These are phyloP conservation scores for Oostethus manadensis DNA, from an alignment of 2,113 vertebrate species.

Conservation along the genomic window DNA sequence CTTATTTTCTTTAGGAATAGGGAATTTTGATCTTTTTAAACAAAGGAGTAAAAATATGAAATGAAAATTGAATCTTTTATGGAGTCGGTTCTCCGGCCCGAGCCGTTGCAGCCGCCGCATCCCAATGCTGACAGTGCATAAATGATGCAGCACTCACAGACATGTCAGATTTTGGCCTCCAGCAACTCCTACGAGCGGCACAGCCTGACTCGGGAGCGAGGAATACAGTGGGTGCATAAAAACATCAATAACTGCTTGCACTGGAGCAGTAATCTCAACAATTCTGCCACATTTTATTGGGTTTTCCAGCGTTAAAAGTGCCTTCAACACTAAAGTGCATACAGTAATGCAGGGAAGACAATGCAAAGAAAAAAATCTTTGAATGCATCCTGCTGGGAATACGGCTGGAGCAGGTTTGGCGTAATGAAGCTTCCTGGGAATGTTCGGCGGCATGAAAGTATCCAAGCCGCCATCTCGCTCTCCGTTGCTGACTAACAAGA, in stretches of 20 bases:
- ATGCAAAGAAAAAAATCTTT: conserved; percentile 13
- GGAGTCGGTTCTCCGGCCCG: conserved; percentile 46
- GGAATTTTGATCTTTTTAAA: no score
- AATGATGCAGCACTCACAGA: conserved; percentile 64
- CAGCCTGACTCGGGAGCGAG: conserved; percentile 5
- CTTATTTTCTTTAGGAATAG: no score
- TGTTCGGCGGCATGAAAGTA: conserved; percentile 28
- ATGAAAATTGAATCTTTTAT: conserved; percentile 8
- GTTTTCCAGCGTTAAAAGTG: background rate
- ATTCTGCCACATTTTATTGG: background rate
- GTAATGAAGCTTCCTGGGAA: conserved; percentile 60
- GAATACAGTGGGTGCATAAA: conserved; percentile 23
- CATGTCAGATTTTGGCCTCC: conserved; percentile 51
- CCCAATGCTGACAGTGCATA: conserved; percentile 61
- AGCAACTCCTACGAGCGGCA: conserved; percentile 43
- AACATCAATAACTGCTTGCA: conserved; percentile 24
- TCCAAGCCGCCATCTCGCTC: conserved; percentile 22
- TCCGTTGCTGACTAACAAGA: conserved; percentile 32
- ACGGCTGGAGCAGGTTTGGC: conserved; percentile 33
- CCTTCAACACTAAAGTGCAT: background rate
- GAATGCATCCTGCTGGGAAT: conserved; percentile 30
- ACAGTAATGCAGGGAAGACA: background rate
- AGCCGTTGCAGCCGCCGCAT: conserved; percentile 48
- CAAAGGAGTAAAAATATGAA: background rate
- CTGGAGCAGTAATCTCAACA: background rate